These are phyloP conservation scores for Lasioglossum villosulum DNA, from an alignment of 2,888 invertebrate genomes.

Conservation along the genomic window DNA sequence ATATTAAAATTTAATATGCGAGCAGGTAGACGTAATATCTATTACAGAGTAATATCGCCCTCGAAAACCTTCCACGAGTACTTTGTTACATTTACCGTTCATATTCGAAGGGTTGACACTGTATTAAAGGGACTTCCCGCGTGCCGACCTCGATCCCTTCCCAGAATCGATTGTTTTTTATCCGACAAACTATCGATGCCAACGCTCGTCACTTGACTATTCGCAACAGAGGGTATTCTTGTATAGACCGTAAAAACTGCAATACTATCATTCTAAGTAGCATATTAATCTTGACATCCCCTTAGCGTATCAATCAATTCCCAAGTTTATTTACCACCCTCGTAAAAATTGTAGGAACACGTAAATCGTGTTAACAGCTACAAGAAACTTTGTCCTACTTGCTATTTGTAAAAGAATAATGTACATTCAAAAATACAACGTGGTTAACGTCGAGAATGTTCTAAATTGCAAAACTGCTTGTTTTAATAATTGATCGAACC, in stretches of 20 bases:
- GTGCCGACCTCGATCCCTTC: not conserved
- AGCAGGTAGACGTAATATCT: constrained; percentile 77
- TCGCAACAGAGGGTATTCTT: not conserved
- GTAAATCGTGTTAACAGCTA: not conserved
- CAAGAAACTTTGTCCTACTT: no score
- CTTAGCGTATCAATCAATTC: not conserved
- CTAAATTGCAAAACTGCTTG: no score
- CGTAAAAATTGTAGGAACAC: not conserved
- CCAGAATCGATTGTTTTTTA: not conserved
- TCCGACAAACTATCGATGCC: not conserved
- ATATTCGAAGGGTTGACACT: constrained; percentile 66
- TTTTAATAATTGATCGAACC: no score
- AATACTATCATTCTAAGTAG: not conserved
- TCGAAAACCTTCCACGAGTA: constrained; percentile 75
- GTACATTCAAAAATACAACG: no score
- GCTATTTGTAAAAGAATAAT: no score
- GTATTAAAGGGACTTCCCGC: constrained; percentile 62
- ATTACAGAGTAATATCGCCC: constrained; percentile 78
- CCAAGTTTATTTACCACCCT: not conserved
- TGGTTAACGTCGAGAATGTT: no score
- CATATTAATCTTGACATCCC: no score
- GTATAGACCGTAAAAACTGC: not conserved
- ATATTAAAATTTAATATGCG: constrained; percentile 79
- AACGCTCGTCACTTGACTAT: not conserved
- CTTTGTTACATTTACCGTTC: constrained; percentile 76